These are phyloP conservation scores for Sarcophaga carnaria DNA, from an alignment of 2,888 invertebrate genomes.

Conservation along the genomic window DNA sequence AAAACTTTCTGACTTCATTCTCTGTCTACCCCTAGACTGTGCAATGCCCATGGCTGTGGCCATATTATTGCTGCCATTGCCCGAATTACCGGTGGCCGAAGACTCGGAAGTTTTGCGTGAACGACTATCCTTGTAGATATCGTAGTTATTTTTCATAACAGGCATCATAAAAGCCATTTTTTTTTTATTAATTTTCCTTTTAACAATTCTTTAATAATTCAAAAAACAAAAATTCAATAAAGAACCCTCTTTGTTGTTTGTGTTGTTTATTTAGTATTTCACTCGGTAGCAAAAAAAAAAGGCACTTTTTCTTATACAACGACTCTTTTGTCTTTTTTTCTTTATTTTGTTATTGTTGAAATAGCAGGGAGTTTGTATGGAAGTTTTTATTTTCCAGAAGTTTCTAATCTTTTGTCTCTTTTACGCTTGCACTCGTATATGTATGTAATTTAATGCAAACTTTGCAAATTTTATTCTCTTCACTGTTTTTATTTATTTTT, in stretches of 20 bases:
- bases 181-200: conserved; percentile 76
- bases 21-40: conserved; percentile 83
- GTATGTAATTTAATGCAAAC: conserved; percentile 1
- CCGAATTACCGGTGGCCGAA: conserved; percentile 79
- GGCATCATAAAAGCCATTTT: conserved; percentile 97
- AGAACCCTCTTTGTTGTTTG: neutral
- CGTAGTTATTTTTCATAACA: conserved; percentile 96
- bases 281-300: conserved; percentile 27
- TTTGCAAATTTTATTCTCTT: conserved; percentile 37
- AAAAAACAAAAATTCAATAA: neutral
- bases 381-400: conserved; percentile 27
- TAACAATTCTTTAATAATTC: neutral
- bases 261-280: conserved; percentile 18
- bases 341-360: neutral
- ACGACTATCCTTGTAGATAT: conserved; percentile 92
- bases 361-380: neutral
- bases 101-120: conserved; percentile 90
- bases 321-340: conserved; percentile 25
- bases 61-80: conserved; percentile 84
- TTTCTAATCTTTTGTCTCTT: conserved; percentile 24
- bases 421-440: neutral
- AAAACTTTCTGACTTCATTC: conserved; percentile 82
- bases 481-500: conserved; percentile 20
- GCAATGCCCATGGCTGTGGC: conserved; percentile 83
- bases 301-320: conserved; percentile 58